These are phyloP conservation scores for Arothron firmamentum DNA, from an alignment of 2,113 vertebrate genomes.

Conservation along the genomic window DNA sequence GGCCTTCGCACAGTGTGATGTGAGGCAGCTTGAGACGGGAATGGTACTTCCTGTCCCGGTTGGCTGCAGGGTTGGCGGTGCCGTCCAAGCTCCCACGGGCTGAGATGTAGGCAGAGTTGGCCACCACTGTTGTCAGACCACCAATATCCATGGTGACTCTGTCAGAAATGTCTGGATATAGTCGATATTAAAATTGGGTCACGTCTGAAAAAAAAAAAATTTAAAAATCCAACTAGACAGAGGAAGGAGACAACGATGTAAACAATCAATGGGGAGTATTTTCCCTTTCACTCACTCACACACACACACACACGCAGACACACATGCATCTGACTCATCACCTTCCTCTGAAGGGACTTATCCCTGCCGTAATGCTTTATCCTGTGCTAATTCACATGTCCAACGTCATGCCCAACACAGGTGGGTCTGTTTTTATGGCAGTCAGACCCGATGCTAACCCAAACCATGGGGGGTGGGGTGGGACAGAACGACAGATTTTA, in stretches of 20 bases:
- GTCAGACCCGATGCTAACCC: too few relatives aligned
- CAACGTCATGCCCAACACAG: neutral
- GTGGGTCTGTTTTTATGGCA: too few relatives aligned
- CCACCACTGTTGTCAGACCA: conserved; percentile 73
- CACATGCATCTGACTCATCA: conserved; percentile 75
- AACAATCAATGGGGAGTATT: too few relatives aligned
- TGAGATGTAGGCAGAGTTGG: conserved; percentile 79
- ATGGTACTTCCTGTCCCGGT: conserved; percentile 75
- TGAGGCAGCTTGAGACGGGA: conserved; percentile 74
- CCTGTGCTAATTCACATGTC: conserved; percentile 40
- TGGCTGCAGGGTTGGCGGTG: conserved; percentile 60
- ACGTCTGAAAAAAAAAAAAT: neutral
- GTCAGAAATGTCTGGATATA: neutral
- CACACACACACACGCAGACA: conserved; percentile 10
- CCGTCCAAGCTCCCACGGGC: conserved; percentile 75
- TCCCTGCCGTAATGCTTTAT: conserved; percentile 66
- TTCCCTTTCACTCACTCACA: too few relatives aligned
- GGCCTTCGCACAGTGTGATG: conserved; percentile 74
- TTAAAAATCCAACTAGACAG: neutral
- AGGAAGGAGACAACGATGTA: neutral
- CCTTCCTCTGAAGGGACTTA: conserved; percentile 70
- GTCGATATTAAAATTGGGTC: neutral
- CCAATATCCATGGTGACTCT: conserved; percentile 71
- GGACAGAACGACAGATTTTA: too few relatives aligned
- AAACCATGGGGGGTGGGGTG: too few relatives aligned